Evolutionary conservation across 2,888 invertebrate species (phyloP).

Genomic region (Enoplolaimus lenunculus): DNA sequence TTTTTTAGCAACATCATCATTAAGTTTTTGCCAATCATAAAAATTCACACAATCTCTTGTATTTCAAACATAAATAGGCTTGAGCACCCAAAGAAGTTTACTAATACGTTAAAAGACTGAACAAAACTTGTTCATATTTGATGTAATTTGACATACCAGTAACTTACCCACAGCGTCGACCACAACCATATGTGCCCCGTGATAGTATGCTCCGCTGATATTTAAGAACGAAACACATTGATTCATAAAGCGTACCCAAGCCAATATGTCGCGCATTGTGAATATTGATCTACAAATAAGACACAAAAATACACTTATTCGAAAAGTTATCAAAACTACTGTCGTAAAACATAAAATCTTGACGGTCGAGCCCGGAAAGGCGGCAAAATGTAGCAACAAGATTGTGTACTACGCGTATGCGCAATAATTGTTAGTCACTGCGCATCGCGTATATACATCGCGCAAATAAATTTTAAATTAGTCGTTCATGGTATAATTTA

Average conservation of each 20-base stretch:
- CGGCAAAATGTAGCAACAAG: too few species aligned
- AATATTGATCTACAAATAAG: slow-evolving; percentile 53
- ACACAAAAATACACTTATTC: background rate
- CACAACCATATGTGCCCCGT: slow-evolving; percentile 78
- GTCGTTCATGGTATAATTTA: too few species aligned
- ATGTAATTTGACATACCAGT: too few species aligned
- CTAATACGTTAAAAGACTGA: too few species aligned
- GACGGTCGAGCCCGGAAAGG: too few species aligned
- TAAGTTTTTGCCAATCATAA: background rate
- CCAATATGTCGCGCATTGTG: slow-evolving; percentile 76
- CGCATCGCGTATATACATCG: too few species aligned
- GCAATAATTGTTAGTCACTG: too few species aligned
- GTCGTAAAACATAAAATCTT: background rate
- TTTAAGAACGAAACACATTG: slow-evolving; percentile 42
- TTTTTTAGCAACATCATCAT: background rate
- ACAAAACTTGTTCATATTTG: too few species aligned
- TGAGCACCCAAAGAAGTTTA: too few species aligned
- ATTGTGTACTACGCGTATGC: too few species aligned
- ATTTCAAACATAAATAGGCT: too few species aligned
- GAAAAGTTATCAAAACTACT: background rate
- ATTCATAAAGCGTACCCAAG: slow-evolving; percentile 82
- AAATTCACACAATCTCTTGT: background rate
- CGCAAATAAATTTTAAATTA: too few species aligned
- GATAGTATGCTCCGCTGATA: slow-evolving; percentile 54
- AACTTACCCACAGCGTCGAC: slow-evolving; percentile 70